Evolutionary conservation across 2,113 vertebrate genomes (phyloP).

Genomic region (Bubo blakistoni): DNA sequence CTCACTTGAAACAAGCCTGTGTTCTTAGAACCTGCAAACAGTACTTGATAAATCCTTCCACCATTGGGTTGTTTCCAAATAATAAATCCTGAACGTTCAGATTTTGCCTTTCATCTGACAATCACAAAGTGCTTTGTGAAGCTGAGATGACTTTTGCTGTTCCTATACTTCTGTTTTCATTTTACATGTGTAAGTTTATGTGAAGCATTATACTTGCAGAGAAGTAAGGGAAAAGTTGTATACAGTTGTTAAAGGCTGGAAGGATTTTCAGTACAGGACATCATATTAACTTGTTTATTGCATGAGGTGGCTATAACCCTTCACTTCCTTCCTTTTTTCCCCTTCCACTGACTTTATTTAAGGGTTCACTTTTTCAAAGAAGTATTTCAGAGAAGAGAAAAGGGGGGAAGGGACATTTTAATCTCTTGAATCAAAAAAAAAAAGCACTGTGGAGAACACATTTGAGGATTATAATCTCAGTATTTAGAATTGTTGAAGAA

Average conservation of each 20-base stretch:
- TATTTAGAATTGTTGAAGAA: not conserved
- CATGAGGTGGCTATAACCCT: not conserved
- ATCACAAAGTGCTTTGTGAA: not conserved
- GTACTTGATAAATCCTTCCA: not conserved
- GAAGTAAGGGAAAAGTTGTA: not conserved
- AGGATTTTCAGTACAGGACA: not conserved
- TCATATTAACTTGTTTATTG: not conserved
- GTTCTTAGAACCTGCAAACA: not conserved
- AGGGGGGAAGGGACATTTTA: not conserved
- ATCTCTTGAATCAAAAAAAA: not conserved
- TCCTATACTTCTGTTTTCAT: not conserved
- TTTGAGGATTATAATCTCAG: not conserved
- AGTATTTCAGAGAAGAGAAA: not conserved
- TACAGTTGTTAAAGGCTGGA: not conserved
- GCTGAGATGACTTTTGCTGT: not conserved
- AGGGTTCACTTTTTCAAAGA: not conserved
- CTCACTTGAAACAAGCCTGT: not conserved
- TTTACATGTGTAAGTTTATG: not conserved
- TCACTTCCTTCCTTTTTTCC: not conserved
- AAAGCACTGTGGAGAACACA: not conserved
- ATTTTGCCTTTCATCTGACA: slow-evolving; percentile 15
- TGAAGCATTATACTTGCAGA: not conserved
- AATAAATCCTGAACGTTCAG: not conserved
- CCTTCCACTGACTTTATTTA: not conserved
- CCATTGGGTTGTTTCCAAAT: not conserved